phyloP scores from a whole-genome alignment of 2,888 invertebrate genomes.

The Cyaniris semiargus region DNA sequence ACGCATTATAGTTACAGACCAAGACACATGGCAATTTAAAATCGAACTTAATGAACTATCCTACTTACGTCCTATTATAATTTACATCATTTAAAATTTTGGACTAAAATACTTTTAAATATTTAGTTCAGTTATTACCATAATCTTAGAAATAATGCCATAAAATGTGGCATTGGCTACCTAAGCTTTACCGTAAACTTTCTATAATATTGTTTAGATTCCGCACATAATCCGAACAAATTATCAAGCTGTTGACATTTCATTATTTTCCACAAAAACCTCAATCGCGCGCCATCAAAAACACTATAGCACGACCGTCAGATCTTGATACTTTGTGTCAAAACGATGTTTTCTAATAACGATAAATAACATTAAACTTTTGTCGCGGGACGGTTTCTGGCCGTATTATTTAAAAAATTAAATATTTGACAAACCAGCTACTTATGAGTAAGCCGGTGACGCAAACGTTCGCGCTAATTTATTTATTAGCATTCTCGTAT shows the following conservation, averaged over 20 bases:
- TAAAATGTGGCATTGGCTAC: constrained; percentile 18
- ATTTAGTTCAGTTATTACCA: constrained; percentile 12
- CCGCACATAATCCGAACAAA: constrained; percentile 43
- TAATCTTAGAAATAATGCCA: constrained; percentile 23
- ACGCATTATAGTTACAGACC: too few relatives aligned
- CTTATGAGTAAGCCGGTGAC: neutral
- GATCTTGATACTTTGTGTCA: constrained; percentile 10
- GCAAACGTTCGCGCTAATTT: neutral
- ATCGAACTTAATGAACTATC: neutral
- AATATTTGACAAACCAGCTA: constrained; percentile 26
- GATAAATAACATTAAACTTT: constrained; percentile 10
- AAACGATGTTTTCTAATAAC: constrained; percentile 18
- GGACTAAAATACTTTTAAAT: neutral
- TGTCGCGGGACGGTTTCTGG: neutral
- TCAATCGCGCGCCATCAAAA: neutral
- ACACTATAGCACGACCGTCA: constrained; percentile 11
- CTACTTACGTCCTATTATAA: neutral
- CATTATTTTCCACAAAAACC: constrained; percentile 26
- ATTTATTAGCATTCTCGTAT: constrained; percentile 15
- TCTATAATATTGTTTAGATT: constrained; percentile 47
- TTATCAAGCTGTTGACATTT: constrained; percentile 41
- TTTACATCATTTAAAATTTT: neutral
- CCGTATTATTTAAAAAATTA: neutral
- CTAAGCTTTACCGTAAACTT: constrained; percentile 37
- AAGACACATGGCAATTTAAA: too few relatives aligned